Base-by-base conservation (phyloP, 2,888 invertebrate genomes). In the Mayetiola destructor region DNA sequence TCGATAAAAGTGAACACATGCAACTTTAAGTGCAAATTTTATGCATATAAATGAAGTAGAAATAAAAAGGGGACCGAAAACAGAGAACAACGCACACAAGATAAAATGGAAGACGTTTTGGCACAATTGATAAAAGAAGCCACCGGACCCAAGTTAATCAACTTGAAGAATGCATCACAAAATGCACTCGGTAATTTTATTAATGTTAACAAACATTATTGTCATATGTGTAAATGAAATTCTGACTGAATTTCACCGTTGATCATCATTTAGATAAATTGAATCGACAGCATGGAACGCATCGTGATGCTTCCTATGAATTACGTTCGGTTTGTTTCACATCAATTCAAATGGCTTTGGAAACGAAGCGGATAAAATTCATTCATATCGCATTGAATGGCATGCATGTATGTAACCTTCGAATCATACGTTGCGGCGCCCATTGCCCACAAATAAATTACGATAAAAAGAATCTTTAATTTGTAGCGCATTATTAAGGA, bases 101-200 rank as follows among this genome's bases (percentile, higher is more conserved):
- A n/a, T 23, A 30, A 9, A 16, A 91, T 93, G 91, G 92, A 93
- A 77, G 89, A 91, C 72, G 76, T 92, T 65, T 76, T 93, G 62
- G 79, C 84, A 69, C 85, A 86, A 71, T 81, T 93, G 66, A 81
- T 85, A 64, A 88, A 84, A 73, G 92, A 93, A 75, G 85, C 90
- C 60, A 80, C 81, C 56, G 84, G 85, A 64, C 81, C 84, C 29
- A 93, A 90, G 73, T 68, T 71, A 61, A 76, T 80, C 59, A 77
- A 79, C 63, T 73, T 93, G 64, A 82, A 85, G 67, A 85, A 87
- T 74, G 80, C 88, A 63, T 86, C 89, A 66, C 88, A 90, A 75
- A 87, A 88, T 74, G 89, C 89, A 63, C 79, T 87, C 70, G 90
- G 92, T 91, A 77, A 75, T 71, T 66, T 59, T 18, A 35, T 18